Conservation (phyloP, 2,113 vertebrate genomes). For the Catharus bicknelli region DNA sequence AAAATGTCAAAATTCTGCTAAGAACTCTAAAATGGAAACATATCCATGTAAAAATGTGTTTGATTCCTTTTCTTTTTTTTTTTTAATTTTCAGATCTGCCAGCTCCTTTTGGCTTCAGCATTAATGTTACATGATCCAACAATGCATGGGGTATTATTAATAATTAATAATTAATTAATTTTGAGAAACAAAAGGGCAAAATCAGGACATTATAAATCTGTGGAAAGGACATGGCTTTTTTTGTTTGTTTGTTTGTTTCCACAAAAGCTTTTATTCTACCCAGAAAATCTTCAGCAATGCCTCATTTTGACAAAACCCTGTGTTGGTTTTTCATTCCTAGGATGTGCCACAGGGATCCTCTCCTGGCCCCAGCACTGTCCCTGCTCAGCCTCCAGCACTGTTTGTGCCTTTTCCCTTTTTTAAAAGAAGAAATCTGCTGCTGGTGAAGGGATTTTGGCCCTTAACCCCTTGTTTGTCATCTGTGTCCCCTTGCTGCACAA, state of each 20-base stretch:
- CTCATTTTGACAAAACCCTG: neutral
- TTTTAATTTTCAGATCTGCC: neutral
- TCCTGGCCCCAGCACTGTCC: neutral
- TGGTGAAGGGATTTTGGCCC: neutral
- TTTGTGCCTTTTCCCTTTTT: neutral
- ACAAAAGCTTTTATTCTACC: neutral
- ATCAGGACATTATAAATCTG: neutral
- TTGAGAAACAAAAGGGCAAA: neutral
- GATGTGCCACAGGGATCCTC: too few species aligned
- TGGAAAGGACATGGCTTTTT: neutral
- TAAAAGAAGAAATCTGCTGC: neutral
- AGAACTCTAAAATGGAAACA: neutral
- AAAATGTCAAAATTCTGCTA: neutral
- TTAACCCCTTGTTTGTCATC: neutral
- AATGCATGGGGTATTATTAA: neutral
- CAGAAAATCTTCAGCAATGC: neutral
- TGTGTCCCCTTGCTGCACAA: neutral
- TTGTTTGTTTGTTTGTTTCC: neutral
- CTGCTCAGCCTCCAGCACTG: neutral
- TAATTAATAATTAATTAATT: neutral
- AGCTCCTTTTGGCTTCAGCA: neutral
- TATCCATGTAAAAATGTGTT: accelerated
- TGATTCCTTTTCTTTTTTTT: too few species aligned
- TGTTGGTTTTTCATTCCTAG: neutral
- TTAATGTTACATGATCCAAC: neutral